Evolutionary conservation across 35 echinoderm and acorn worm species (phyloP).

Genomic region (Lytechinus pictus): DNA sequence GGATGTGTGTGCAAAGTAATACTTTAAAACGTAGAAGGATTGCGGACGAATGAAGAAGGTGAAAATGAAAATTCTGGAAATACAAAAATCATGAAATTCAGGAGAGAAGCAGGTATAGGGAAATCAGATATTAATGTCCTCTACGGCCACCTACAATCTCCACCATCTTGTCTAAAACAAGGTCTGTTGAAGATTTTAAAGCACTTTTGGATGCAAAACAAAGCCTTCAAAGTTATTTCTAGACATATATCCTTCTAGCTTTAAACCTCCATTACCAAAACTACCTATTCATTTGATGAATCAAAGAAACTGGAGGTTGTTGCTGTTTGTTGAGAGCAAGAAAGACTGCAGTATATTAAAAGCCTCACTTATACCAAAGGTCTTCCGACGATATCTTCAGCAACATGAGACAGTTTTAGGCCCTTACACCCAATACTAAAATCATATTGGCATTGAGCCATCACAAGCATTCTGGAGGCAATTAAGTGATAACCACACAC

Average conservation of each 20-base stretch:
- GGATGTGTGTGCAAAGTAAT: background rate
- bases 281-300: background rate
- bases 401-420: background rate
- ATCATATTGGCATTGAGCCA: background rate
- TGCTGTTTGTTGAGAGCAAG: background rate
- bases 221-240: background rate
- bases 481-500: slow-evolving; percentile 1
- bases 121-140: too few relatives aligned
- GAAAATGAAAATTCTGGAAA: background rate
- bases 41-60: background rate
- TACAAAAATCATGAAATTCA: too few relatives aligned
- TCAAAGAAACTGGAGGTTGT: background rate
- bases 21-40: background rate
- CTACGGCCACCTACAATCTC: too few relatives aligned
- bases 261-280: background rate
- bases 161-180: too few relatives aligned
- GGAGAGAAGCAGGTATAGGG: too few relatives aligned
- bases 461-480: background rate
- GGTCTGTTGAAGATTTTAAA: too few relatives aligned
- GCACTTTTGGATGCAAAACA: too few relatives aligned
- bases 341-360: background rate
- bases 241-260: background rate
- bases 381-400: background rate
- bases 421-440: background rate
- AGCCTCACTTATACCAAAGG: too few relatives aligned